Evolutionary conservation across 64 coral and sea anemone genomes (phyloP).

Genomic region (Pocillopora damicornis): DNA sequence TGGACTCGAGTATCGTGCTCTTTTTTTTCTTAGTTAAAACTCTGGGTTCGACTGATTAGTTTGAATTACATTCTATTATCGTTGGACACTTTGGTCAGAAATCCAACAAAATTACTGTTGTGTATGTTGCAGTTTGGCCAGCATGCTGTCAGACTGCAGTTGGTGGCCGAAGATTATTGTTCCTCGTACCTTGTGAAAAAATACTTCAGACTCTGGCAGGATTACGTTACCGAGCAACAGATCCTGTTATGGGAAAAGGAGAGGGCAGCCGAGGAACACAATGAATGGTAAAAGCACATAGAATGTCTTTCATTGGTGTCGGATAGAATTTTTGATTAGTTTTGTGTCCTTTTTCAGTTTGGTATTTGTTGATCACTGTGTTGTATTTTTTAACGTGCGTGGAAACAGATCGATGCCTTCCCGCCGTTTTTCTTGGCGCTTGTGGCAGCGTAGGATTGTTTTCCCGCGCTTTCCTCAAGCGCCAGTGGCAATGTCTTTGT

Average conservation of each 20-base stretch:
- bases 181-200: conserved; percentile 59
- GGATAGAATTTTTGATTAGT: background rate
- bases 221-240: conserved; percentile 87
- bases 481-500: background rate
- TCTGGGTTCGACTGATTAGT: no score
- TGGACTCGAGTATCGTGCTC: no score
- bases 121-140: conserved; percentile 66
- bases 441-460: background rate
- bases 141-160: conserved; percentile 73
- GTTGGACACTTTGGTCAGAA: no score
- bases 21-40: background rate
- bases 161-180: conserved; percentile 81
- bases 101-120: background rate
- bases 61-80: no score
- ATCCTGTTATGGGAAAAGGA: conserved; percentile 97
- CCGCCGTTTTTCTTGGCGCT: background rate
- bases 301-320: background rate
- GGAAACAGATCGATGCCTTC: no score
- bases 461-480: background rate
- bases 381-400: no score
- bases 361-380: background rate
- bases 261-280: conserved; percentile 77
- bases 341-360: background rate
- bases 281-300: conserved; percentile 42
- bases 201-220: conserved; percentile 84